Percentiles rank a stretch among this genome's conserved stretches.
Conservation (phyloP, 2,797 vertebrate genomes). For the Anableps anableps region DNA sequence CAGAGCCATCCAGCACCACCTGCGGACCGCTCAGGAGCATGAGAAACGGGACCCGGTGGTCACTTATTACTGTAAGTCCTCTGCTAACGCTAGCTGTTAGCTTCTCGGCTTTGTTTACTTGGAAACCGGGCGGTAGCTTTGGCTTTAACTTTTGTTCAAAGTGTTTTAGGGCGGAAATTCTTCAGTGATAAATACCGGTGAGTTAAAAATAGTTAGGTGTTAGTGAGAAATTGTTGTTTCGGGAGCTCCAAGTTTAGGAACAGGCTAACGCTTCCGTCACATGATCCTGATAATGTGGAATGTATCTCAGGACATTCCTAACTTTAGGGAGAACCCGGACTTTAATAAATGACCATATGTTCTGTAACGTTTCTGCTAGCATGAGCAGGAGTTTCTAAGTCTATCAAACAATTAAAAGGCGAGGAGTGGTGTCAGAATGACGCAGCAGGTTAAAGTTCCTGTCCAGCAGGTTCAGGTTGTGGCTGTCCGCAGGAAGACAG, state of each 20-base stretch:
- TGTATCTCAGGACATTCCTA: background rate
- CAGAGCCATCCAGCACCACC: constrained; percentile 89
- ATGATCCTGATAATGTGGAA: background rate
- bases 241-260: constrained; percentile 10
- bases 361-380: background rate
- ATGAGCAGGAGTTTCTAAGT: background rate
- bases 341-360: background rate
- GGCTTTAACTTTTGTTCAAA: background rate
- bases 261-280: constrained; percentile 16
- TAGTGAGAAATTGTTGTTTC: background rate
- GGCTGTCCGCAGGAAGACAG: background rate
- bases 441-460: background rate
- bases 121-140: background rate
- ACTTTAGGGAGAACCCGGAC: background rate
- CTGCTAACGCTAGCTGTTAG: constrained; percentile 49
- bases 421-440: background rate
- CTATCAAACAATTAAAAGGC: too few relatives aligned
- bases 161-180: fast-evolving
- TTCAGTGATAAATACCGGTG: background rate
- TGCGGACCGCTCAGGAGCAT: constrained; percentile 94
- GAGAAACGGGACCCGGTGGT: constrained; percentile 93
- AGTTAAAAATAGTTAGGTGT: background rate
- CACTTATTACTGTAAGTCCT: constrained; percentile 94
- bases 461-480: constrained; percentile 1
- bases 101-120: constrained; percentile 44